Percentiles rank a stretch among this genome's conserved stretches.
Evolutionary conservation across 2,888 invertebrate species (phyloP).

Genomic region (Patella ulyssiponensis): DNA sequence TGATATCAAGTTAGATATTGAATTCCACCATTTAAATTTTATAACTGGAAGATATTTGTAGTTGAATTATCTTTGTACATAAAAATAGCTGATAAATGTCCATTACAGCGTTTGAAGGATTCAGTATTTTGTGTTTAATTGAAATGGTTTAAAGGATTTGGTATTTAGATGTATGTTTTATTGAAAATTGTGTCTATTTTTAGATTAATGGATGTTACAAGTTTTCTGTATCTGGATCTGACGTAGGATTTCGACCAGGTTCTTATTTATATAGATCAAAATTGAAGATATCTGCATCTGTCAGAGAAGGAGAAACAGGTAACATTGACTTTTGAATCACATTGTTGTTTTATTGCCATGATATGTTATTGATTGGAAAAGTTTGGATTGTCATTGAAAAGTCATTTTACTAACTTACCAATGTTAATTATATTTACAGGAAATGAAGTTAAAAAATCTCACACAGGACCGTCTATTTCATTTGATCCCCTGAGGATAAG

Average conservation of each 20-base stretch:
- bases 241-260: conserved; percentile 36
- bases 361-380: too few relatives aligned
- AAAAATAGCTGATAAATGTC: too few relatives aligned
- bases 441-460: conserved; percentile 38
- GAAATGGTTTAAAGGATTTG: background rate
- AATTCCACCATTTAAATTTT: too few relatives aligned
- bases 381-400: too few relatives aligned
- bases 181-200: conserved; percentile 16
- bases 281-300: conserved; percentile 50
- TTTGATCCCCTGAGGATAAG: conserved; percentile 41
- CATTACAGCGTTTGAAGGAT: too few relatives aligned
- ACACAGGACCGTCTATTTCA: conserved; percentile 43
- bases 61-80: too few relatives aligned
- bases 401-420: too few relatives aligned
- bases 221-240: conserved; percentile 45
- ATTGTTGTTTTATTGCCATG: too few relatives aligned
- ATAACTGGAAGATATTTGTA: too few relatives aligned
- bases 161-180: too few relatives aligned
- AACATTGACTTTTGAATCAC: background rate
- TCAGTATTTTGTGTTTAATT: background rate
- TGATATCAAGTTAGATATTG: too few relatives aligned
- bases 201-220: conserved; percentile 60
- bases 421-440: conserved; percentile 35
- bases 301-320: conserved; percentile 61
- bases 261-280: conserved; percentile 41